A percentile compares a stretch with the other conserved stretches of the same genome.
phyloP scores from a whole-genome alignment of 2,113 vertebrate genomes.

The Piaya cayana region DNA sequence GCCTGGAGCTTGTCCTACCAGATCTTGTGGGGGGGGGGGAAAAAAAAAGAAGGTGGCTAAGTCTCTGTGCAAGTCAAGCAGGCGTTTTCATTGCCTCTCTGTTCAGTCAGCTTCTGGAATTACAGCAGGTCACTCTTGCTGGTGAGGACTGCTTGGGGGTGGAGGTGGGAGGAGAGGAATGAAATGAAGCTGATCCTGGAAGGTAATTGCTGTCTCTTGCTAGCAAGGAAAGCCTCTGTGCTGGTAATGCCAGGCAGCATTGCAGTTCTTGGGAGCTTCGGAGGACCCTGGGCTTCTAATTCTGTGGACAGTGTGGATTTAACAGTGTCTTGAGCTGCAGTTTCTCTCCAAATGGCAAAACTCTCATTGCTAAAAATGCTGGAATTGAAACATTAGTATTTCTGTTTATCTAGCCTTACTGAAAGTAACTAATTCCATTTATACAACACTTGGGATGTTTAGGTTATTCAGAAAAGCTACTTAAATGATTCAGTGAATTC shows the following conservation, averaged over 20 bases:
- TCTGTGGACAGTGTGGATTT: neutral
- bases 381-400: neutral
- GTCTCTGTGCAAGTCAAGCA: neutral
- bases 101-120: neutral
- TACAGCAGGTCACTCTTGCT: neutral
- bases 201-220: neutral
- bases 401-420: neutral
- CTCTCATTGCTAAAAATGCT: neutral
- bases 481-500: neutral
- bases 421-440: neutral
- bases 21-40: neutral
- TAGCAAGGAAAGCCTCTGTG: neutral
- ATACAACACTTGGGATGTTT: neutral
- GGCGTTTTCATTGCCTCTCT: neutral
- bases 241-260: neutral
- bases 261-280: neutral
- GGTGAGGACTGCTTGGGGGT: neutral
- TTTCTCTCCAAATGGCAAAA: neutral
- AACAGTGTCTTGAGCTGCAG: neutral
- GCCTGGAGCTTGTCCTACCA: neutral
- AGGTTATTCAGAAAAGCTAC: neutral
- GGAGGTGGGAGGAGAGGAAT: neutral
- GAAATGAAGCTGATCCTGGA: neutral
- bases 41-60: neutral
- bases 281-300: neutral